phyloP scores from a whole-genome alignment of 92 coral and sea anemone genomes.

The Parazoanthus swiftii region DNA sequence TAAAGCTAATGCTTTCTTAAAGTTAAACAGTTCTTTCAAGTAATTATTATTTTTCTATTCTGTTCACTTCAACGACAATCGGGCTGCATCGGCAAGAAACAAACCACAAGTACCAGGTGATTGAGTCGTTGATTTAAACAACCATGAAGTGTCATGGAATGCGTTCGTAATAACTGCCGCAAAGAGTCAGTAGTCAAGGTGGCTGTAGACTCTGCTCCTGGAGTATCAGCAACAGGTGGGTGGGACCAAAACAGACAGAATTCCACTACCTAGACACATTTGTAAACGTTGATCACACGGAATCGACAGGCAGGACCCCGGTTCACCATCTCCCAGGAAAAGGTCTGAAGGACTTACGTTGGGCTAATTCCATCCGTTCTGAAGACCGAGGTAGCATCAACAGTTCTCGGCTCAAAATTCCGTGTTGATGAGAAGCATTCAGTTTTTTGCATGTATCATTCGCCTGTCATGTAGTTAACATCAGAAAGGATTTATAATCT shows the following conservation, averaged over 20 bases:
- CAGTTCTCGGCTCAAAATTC: not conserved
- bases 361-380: not conserved
- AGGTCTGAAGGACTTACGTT: slow-evolving; percentile 27
- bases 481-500: not conserved
- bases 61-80: not conserved
- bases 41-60: slow-evolving; percentile 7
- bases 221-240: slow-evolving; percentile 35
- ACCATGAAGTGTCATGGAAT: slow-evolving; percentile 7
- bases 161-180: slow-evolving; percentile 18
- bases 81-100: slow-evolving; percentile 2
- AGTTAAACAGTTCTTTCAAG: not conserved
- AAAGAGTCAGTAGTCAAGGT: not conserved
- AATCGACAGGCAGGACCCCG: slow-evolving; percentile 29
- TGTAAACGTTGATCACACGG: slow-evolving; percentile 2
- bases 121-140: slow-evolving; percentile 9
- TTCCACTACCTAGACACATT: slow-evolving; percentile 34
- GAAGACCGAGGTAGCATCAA: not conserved
- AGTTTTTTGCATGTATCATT: not conserved
- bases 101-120: slow-evolving; percentile 26
- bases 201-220: slow-evolving; percentile 27
- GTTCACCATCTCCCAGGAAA: slow-evolving; percentile 35
- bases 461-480: not conserved
- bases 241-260: slow-evolving; percentile 42
- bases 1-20: no score
- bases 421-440: slow-evolving; percentile 17